A percentile compares a stretch with the other conserved stretches of the same genome.
Evolutionary conservation across 2,113 vertebrate genomes (phyloP).

Genomic region (Myxocyprinus asiaticus): DNA sequence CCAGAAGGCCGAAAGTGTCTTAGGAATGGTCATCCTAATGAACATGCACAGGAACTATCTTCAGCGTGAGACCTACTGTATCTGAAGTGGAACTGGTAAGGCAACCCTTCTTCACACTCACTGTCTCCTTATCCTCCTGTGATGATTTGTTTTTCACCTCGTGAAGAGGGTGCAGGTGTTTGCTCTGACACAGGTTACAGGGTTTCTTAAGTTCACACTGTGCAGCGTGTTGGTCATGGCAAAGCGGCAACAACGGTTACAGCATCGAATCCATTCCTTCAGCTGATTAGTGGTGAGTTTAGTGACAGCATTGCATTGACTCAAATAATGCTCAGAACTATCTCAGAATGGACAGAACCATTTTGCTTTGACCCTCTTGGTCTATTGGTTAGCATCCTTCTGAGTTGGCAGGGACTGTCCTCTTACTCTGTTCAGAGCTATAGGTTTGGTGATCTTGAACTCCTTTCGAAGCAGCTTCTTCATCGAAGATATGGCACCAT

Average conservation of each 20-base stretch:
- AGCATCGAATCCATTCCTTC: not conserved
- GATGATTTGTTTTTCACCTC: not conserved
- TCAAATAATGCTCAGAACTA: conserved; percentile 1
- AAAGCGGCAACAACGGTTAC: conserved; percentile 1
- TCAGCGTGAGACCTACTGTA: not conserved
- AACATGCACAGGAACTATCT: not conserved
- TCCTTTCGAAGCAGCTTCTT: not conserved
- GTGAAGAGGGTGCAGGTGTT: not conserved
- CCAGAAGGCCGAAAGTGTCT: not conserved
- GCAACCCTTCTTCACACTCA: not conserved
- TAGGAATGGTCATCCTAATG: not conserved
- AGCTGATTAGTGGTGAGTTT: not conserved
- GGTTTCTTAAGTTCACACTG: not conserved
- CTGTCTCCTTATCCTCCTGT: not conserved
- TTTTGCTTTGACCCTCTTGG: not conserved
- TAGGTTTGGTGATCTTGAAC: not conserved
- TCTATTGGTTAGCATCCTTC: not conserved
- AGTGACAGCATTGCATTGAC: not conserved
- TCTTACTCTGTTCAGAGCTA: not conserved
- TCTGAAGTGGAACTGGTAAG: not conserved
- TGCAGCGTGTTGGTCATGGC: not conserved
- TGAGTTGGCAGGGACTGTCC: not conserved
- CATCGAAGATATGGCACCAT: not conserved
- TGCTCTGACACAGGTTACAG: not conserved
- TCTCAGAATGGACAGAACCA: not conserved